Conservation (phyloP, 2,888 invertebrate species). For the Gandaritis pyraliata region DNA sequence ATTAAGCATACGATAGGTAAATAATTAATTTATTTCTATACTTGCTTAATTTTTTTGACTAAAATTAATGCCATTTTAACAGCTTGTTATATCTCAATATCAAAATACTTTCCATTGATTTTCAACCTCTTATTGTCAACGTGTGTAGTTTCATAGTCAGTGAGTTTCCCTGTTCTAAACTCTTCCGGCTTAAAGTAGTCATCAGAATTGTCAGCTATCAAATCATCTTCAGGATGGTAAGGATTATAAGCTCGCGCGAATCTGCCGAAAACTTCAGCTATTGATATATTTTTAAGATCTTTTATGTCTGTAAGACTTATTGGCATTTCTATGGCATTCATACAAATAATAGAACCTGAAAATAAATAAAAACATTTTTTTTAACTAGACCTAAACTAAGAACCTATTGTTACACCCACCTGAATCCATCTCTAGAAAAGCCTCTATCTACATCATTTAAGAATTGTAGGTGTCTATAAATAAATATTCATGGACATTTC, state of each 20-base stretch:
- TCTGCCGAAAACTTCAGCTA: background rate
- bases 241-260: constrained; percentile 2
- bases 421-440: no score
- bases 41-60: no score
- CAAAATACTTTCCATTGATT: constrained; percentile 1
- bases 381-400: no score
- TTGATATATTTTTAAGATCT: background rate
- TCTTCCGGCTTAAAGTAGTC: background rate
- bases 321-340: background rate
- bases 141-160: background rate
- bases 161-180: background rate
- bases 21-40: no score
- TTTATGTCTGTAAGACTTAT: background rate
- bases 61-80: no score
- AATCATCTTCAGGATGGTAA: constrained; percentile 4
- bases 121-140: background rate
- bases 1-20: no score
- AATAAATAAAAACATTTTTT: background rate
- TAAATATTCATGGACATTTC: no score
- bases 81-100: background rate
- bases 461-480: no score
- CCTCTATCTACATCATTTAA: no score
- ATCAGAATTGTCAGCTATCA: background rate
- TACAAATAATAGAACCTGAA: background rate
- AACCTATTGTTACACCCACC: no score